Base-by-base conservation (phyloP, 2,797 vertebrate genomes). In the Geotrypetes seraphini region DNA sequence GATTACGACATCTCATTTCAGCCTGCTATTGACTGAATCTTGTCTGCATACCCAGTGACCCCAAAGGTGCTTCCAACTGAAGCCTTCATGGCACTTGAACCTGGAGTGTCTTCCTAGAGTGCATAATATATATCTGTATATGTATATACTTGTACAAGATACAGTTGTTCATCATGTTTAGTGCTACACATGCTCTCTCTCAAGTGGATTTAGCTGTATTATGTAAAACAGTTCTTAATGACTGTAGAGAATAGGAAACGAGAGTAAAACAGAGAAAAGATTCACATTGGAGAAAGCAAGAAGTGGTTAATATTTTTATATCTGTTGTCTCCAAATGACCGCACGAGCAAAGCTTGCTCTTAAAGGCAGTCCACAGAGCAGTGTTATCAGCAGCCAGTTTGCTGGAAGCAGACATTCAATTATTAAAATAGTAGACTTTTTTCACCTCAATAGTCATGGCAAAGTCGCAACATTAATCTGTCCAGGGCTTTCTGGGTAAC, bases 381-480 rank as follows among this genome's bases (percentile, higher is more conserved):
- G 44, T 51, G 36, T 34, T 58, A 61, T 53, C 65, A 53, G 50
- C 49, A 58, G 73, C 71, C 68, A 65, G 79, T 84, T 80, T 78
- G 74, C 76, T 81, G 62, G 75, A 81, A 61, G 53, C 50, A 24
- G 56, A 60, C 43, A 74, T 85, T 88, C 83, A 85, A 70, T 88
- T 86, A 86, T 87, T 83, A 83, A 81, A 82, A 84, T 81, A 80
- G 63, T 79, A 42, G 57, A 75, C 64, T 59, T 63, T 56, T 56
- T 60, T 40, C 36, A 33, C 51, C 54, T 41, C 78, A 65, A 73
- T 69, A 67, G 75, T 63, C 66, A 69, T 65, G 53, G 53, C 12
- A 19, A 82, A 84, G 84, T 89, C 84, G 66, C 59, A 73, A 82
- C 84, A 84, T 84, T 85, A 79, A 87, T 89, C 83, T 84, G 78